These are phyloP conservation scores for Parotocinclus haroldoi DNA, from an alignment of 2,797 vertebrate genomes.

Conservation along the genomic window DNA sequence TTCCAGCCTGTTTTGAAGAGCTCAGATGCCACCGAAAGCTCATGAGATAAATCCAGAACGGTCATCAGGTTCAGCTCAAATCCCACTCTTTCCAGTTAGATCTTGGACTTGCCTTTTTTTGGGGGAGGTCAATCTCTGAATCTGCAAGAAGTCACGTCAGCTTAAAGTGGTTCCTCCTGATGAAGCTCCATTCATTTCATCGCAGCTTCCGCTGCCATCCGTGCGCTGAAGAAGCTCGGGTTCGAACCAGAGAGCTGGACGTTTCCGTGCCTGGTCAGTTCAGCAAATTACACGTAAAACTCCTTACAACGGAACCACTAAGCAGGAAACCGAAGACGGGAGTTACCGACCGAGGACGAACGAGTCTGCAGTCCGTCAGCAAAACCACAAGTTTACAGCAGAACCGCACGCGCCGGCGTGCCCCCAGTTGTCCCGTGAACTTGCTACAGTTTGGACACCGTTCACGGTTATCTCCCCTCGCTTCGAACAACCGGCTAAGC, in stretches of 20 bases:
- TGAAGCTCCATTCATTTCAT: neutral
- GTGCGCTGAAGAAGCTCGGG: neutral
- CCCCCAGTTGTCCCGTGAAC: too few relatives aligned
- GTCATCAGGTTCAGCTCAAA: neutral
- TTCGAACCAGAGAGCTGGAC: neutral
- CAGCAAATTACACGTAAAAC: too few relatives aligned
- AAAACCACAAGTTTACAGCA: neutral
- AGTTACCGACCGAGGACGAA: too few relatives aligned
- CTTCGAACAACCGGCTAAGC: neutral
- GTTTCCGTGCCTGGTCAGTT: neutral
- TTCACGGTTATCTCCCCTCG: neutral
- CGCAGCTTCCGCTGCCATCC: slow-evolving; percentile 46
- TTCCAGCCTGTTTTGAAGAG: too few relatives aligned
- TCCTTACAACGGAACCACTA: too few relatives aligned
- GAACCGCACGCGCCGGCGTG: neutral
- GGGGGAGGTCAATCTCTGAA: neutral
- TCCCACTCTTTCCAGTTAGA: neutral
- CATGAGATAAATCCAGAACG: neutral
- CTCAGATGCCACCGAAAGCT: neutral
- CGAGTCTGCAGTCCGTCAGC: too few relatives aligned
- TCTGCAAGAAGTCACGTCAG: neutral
- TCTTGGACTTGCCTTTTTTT: neutral
- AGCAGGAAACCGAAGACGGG: too few relatives aligned
- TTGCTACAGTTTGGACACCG: neutral
- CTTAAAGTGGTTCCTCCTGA: too few relatives aligned